Conservation (phyloP, 2,113 vertebrate genomes). For the Pithys albifrons region DNA sequence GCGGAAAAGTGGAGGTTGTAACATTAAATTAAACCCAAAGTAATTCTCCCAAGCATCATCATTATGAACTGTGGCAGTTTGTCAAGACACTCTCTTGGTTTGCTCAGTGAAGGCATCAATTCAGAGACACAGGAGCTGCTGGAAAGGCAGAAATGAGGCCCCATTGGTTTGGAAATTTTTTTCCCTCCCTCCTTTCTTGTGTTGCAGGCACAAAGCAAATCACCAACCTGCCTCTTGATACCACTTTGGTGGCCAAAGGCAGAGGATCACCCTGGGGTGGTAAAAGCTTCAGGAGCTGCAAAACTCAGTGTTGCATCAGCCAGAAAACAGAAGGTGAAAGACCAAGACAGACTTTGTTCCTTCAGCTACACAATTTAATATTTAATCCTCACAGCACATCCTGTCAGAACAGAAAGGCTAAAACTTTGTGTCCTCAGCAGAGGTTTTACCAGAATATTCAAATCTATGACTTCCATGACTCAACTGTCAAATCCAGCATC, state of each 20-base stretch:
- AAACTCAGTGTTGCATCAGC: background rate
- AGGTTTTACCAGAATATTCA: conserved; percentile 9
- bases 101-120: background rate
- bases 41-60: background rate
- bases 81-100: background rate
- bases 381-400: background rate
- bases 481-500: background rate
- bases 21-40: background rate
- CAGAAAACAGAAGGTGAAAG: background rate
- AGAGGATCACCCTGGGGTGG: too few species aligned
- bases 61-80: background rate
- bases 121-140: background rate
- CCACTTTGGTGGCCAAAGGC: background rate
- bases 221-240: background rate
- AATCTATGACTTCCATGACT: background rate
- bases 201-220: background rate
- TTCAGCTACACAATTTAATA: background rate
- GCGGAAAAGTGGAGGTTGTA: background rate
- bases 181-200: background rate
- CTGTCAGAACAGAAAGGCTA: conserved; percentile 22
- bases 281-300: background rate
- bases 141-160: background rate
- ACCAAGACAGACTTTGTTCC: background rate
- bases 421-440: background rate
- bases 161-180: too few species aligned